Percentiles rank a stretch among this genome's conserved stretches.
These are phyloP conservation scores for Hyposoter dolosus DNA, from an alignment of 2,888 invertebrate species.

Conservation along the genomic window DNA sequence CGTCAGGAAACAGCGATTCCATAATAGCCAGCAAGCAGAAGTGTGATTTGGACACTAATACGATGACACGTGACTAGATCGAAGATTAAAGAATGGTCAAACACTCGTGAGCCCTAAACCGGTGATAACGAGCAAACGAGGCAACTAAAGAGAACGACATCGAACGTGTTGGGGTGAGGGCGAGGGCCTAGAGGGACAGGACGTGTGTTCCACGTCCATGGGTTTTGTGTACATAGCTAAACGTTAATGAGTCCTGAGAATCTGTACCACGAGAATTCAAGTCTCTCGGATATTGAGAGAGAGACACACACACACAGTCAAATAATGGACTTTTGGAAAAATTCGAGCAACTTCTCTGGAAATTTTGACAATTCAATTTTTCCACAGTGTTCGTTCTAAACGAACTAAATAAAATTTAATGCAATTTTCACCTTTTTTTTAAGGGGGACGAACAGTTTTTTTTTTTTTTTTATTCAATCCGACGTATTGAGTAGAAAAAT, in stretches of 20 bases:
- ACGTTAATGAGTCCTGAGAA: background rate
- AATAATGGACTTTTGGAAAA: too few species aligned
- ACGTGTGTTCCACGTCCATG: background rate
- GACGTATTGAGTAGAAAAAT: background rate
- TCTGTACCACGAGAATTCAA: slow-evolving; percentile 43
- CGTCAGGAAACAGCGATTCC: background rate
- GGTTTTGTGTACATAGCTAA: background rate
- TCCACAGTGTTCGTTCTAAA: background rate
- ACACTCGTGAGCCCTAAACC: slow-evolving; percentile 18
- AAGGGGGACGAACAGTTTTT: background rate
- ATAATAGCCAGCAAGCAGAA: slow-evolving; percentile 30
- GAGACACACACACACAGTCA: background rate
- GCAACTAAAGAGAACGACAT: slow-evolving; percentile 24
- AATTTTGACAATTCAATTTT: background rate
- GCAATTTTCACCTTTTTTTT: background rate
- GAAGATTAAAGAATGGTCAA: slow-evolving; percentile 32
- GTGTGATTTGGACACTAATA: slow-evolving; percentile 33
- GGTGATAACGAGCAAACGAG: slow-evolving; percentile 56
- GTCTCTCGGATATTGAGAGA: slow-evolving; percentile 58
- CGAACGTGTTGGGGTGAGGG: background rate
- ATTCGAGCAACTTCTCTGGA: background rate
- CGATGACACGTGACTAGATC: slow-evolving; percentile 6
- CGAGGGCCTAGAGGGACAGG: background rate
- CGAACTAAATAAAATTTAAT: background rate
- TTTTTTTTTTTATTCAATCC: background rate